Conservation (phyloP, 1,140 invertebrate genomes). For the Caenorhabditis tropicalis region DNA sequence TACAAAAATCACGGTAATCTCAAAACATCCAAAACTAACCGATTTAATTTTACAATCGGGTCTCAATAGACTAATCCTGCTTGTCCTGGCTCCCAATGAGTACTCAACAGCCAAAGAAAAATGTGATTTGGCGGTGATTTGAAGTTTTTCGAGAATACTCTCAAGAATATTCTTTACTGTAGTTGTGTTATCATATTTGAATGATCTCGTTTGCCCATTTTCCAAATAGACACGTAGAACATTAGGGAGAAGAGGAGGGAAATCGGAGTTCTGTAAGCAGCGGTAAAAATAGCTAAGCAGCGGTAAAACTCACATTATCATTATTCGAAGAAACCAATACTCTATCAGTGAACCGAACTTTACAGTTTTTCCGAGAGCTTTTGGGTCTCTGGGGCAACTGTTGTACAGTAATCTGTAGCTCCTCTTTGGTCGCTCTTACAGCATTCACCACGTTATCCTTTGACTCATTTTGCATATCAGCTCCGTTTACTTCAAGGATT, state of each 20-base stretch:
- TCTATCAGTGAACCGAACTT: constrained; percentile 64
- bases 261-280: constrained; percentile 67
- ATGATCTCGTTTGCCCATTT: constrained; percentile 94
- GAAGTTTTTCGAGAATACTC: constrained; percentile 82
- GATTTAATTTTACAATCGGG: constrained; percentile 83
- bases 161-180: constrained; percentile 84
- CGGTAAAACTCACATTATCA: constrained; percentile 74
- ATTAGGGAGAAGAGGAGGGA: constrained; percentile 87
- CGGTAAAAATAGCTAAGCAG: constrained; percentile 75
- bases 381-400: constrained; percentile 77
- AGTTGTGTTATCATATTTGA: constrained; percentile 89
- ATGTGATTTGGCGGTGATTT: constrained; percentile 81
- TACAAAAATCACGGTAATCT: no score
- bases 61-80: constrained; percentile 84
- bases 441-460: constrained; percentile 87
- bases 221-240: constrained; percentile 88
- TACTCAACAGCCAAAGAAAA: constrained; percentile 89
- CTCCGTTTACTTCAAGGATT: constrained; percentile 86
- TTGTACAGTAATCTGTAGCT: constrained; percentile 78
- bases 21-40: constrained; percentile 78
- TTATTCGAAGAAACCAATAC: constrained; percentile 64
- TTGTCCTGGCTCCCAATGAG: constrained; percentile 83
- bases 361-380: constrained; percentile 73
- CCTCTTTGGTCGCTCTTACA: constrained; percentile 82
- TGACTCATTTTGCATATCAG: constrained; percentile 84